Base-by-base conservation (phyloP, 1,140 invertebrate genomes). In the Tribolium madens region DNA sequence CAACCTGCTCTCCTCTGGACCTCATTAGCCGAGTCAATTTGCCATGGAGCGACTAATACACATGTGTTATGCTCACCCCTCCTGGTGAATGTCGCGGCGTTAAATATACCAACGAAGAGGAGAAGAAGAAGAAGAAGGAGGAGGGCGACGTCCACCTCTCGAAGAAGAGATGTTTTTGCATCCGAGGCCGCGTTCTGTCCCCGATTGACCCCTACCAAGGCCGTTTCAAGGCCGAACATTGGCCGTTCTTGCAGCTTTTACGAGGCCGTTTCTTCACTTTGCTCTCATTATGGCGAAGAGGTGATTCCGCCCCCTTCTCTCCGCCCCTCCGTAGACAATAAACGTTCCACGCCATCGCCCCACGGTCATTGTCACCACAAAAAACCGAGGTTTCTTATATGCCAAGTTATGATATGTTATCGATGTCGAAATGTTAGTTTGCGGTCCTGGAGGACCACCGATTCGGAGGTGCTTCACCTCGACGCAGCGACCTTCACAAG, bases 181-280 rank as follows among this genome's bases (percentile, higher is more conserved):
- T 68, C 26, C 15, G 33, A 48, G 33, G 18, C 69, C 14, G 42
- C 36, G 78, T 52, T 60, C 73, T 70, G 69, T 69, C 76, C 74
- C 69, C 73, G 73, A 75, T 74, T 77, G 77, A 80, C 78, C 78
- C 80, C 69, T 74, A 18, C 79, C 83, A 84, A 84, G 83, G 83
- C 81, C 81, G 81, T 81, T 82, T 52, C 83, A 84, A 84, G 83
- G 83, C 80, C 83, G 81, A 78, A 81, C 82, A 60, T 80, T 80
- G 79, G 76, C 79, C 78, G 78, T 78, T 77, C 79, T 77, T 71
- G 76, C 75, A 36, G 74, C 76, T 75, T 71, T 68, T 78, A 76
- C 77, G 79, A 81, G 77, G 80, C 48, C 80, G 78, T 78, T 78
- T 76, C 79, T 77, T 81, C 77, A 72, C 75, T 76, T 72, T 79